Base-by-base conservation (phyloP, 2,888 invertebrate genomes). In the Agrochola lychnidis region DNA sequence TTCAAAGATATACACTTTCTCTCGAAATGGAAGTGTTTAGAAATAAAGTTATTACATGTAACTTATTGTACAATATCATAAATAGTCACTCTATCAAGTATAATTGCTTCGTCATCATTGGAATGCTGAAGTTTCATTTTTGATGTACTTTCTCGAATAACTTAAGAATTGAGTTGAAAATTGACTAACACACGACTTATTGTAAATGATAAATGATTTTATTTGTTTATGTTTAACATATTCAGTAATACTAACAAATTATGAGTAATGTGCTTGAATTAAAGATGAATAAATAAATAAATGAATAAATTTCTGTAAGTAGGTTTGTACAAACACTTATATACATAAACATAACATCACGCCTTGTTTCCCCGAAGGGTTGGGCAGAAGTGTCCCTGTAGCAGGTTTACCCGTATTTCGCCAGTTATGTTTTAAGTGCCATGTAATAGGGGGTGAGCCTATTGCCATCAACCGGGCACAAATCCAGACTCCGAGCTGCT, bases 61-160 rank as follows among this genome's bases (percentile, higher is more conserved):
- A 36, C 45, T 45, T 45, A 78, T 76, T 76, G 73, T 72, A 78
- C 59, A 70, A 73, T 78, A 78, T 75, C 86, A 76, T 89, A 86
- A 86, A 86, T 85, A 82, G 76, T 79, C 76, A 79, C 36, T 77
- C 72, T 36, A 67, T 76, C 77, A 78, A 79, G 36, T 71, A 74
- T 87, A 90, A 91, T 78, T 89, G 93, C 92, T 72, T 71, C 81
- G 92, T 93, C 93, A 93, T 89, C 89, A 61, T 70, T 76, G 70
- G 64, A 67, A 79, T 78, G 53, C 66, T 80, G 73, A 76, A 81
- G 73, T 68, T 75, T 84, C 70, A 73, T 74, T 74, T 74, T 67
- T 19, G 45, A 72, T 57, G 25, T 12, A 78, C 85, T 83, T 88
- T 85, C 84, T 81, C 73, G 66, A 77, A 76, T 73, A 79, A 71